Base-by-base conservation (phyloP, 37 sponge, comb jelly and placozoan genomes). In the Aphrocallistes beatrix region DNA sequence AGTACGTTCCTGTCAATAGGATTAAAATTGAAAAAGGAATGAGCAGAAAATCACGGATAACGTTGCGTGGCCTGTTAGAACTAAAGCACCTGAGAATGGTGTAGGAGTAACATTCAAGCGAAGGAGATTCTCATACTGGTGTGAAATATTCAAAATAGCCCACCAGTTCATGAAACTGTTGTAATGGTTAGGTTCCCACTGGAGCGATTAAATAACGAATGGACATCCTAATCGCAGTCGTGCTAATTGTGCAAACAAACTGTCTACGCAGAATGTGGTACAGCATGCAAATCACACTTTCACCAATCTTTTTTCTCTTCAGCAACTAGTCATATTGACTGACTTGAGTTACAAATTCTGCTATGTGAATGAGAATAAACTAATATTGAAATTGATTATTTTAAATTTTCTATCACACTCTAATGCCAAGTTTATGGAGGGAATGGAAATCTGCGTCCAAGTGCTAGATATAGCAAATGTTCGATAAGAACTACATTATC, bases 101-200 rank as follows among this genome's bases (percentile, higher is more conserved):
- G 75, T 60, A 60, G 75, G 75, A 60, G 75, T 60, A 13, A 25
- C n/a, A 19, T 60, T 19, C 10, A 25, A 30, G 75, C 3, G 75
- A 19, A 3, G 75, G 75, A 30, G n/a, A 60, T 25, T 60, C 75
- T 60, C 75, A 60, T 30, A 60, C 75, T 60, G n/a, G 1, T 60
- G 75, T 60, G 75, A 60, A 60, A 60, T 60, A 60, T 60, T 60
- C 75, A 60, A 60, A n/a, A 60, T 60, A 19, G 75, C 75, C 75
- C 75, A 60, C 75, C n/a, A 60, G 75, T 6, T 60, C 21, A 60
- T 60, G 75, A 60, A 28, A 60, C 28, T 19, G 17, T 21, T 47
- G 49, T 47, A 47, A 21, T 21, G 13, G 17, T 47, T 47, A 47
- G n/a, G n/a, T 47, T 47, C 28, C 34, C 75, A 60, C n/a, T 21